Conservation (phyloP, 2,888 invertebrate genomes). For the Colletes collaris region DNA sequence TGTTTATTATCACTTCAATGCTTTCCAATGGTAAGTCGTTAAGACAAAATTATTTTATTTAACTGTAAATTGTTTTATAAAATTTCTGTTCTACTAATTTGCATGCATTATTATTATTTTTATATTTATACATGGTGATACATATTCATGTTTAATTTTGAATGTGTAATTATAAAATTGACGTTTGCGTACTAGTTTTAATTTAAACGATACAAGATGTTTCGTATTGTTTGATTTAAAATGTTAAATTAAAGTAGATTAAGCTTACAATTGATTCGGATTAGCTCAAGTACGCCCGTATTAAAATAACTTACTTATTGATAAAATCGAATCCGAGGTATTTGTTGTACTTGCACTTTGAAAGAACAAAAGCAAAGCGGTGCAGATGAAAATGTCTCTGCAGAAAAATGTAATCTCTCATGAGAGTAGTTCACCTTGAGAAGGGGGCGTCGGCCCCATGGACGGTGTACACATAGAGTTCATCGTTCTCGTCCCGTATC, state of each 20-base stretch:
- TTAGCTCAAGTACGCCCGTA: not conserved
- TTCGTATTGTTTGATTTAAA: no score
- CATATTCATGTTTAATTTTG: not conserved
- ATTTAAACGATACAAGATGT: not conserved
- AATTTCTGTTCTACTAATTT: not conserved
- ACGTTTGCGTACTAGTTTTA: not conserved
- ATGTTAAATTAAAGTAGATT: no score
- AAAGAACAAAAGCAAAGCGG: slow-evolving; percentile 32
- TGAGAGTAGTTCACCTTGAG: slow-evolving; percentile 78
- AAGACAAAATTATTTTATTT: not conserved
- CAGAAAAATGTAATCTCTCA: slow-evolving; percentile 75
- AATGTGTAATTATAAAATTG: not conserved
- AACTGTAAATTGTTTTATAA: not conserved
- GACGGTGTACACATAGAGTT: slow-evolving; percentile 70
- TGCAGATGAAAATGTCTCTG: slow-evolving; percentile 48
- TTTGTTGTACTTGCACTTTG: not conserved
- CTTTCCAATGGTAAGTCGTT: slow-evolving; percentile 95
- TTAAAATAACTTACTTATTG: not conserved
- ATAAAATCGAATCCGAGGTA: not conserved
- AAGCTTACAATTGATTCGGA: no score
- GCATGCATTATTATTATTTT: not conserved
- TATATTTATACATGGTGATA: not conserved
- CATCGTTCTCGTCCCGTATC: slow-evolving; percentile 68
- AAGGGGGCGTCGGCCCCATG: slow-evolving; percentile 76
- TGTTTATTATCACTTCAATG: slow-evolving; percentile 98